Evolutionary conservation across 1,140 invertebrate genomes (phyloP).

Genomic region (Rhynchophorus ferrugineus): DNA sequence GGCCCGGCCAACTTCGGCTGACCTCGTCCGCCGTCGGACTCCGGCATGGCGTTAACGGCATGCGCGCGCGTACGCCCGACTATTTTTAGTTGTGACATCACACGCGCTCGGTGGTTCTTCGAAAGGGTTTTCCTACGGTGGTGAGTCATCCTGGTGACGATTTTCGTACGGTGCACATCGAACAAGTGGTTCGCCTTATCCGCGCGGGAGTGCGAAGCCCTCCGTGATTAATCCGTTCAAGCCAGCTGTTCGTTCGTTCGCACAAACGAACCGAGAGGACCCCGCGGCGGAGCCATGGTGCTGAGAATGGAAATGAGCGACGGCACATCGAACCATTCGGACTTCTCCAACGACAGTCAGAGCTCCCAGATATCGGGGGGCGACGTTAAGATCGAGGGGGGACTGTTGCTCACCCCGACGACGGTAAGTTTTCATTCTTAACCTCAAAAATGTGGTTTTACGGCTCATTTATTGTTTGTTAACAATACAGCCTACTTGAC

Average conservation of each 20-base stretch:
- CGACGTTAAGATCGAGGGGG: slow-evolving; percentile 33
- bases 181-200: slow-evolving; percentile 24
- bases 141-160: slow-evolving; percentile 31
- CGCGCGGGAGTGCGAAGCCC: slow-evolving; percentile 13
- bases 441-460: background rate
- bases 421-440: slow-evolving; percentile 24
- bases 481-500: too few species aligned
- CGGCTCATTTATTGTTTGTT: too few species aligned
- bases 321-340: slow-evolving; percentile 38
- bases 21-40: slow-evolving; percentile 1
- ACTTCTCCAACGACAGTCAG: slow-evolving; percentile 41
- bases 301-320: slow-evolving; percentile 38
- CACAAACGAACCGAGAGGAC: background rate
- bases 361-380: slow-evolving; percentile 35
- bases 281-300: slow-evolving; percentile 24
- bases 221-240: slow-evolving; percentile 5
- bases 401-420: slow-evolving; percentile 27
- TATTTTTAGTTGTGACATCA: slow-evolving; percentile 40
- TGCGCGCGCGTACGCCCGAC: slow-evolving; percentile 17
- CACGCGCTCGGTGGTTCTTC: slow-evolving; percentile 33
- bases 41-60: too few species aligned
- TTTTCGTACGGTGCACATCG: slow-evolving; percentile 20
- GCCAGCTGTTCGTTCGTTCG: slow-evolving; percentile 1
- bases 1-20: slow-evolving; percentile 2
- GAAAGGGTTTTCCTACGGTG: slow-evolving; percentile 35